Conservation (phyloP, 2,113 vertebrate genomes). For the zebrafish (Danio rerio) region DNA sequence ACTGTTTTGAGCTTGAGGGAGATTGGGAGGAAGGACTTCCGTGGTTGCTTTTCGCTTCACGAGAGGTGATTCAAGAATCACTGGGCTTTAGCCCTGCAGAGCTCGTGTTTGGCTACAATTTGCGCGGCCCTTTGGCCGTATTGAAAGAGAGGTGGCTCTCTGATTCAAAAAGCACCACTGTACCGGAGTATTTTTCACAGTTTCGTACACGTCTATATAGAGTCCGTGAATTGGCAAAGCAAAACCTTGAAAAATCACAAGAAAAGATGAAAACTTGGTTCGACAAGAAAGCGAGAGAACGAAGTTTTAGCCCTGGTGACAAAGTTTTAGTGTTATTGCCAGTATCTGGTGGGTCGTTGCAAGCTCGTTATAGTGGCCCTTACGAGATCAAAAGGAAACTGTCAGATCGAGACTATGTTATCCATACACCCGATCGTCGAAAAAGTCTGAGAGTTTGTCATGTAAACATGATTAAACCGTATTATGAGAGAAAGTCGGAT, state of each 20-base stretch:
- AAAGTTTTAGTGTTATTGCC: no score
- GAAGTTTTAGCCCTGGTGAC: no score
- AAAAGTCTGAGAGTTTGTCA: background rate
- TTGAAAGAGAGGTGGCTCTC: background rate
- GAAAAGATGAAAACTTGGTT: conserved; percentile 5
- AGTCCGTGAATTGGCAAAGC: background rate
- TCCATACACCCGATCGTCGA: conserved; percentile 20
- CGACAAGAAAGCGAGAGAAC: no score
- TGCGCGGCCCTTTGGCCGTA: background rate
- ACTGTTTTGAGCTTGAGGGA: background rate
- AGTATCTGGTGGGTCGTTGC: no score
- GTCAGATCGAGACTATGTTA: background rate
- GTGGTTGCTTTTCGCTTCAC: background rate
- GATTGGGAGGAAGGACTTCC: background rate
- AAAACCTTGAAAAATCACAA: background rate
- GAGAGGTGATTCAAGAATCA: background rate
- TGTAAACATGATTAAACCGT: conserved; percentile 33
- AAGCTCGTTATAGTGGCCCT: no score
- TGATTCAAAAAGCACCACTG: background rate
- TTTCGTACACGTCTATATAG: background rate
- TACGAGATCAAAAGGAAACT: background rate
- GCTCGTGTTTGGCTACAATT: background rate
- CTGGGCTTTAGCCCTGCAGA: background rate
- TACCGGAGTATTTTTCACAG: background rate
- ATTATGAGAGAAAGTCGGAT: background rate